Base-by-base conservation (phyloP, 2,113 vertebrate genomes). In the Takifugu flavidus region DNA sequence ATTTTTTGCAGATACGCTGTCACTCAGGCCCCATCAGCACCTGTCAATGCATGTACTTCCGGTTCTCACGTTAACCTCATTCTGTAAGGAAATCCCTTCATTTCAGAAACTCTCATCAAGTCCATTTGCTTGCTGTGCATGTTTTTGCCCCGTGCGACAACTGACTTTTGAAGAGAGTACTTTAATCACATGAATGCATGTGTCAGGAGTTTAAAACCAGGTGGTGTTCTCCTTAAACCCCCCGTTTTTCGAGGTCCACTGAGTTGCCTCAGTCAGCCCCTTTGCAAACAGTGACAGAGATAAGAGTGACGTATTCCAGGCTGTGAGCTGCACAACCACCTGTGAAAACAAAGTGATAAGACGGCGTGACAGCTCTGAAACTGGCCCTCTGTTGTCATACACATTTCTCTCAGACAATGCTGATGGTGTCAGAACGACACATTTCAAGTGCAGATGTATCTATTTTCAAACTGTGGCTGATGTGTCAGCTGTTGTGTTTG, bases 301-400 rank as follows among this genome's bases (percentile, higher is more conserved):
- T 3, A 25, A 49, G 15, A 13, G 14, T 8, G 27, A 25, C 72
- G 60, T 55, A 34, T 70, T 39, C 34, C 49, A 44, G 46, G 31
- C 50, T 49, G 72, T 34, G 25, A 25, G 54, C 45, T 65, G 53
- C 70, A 56, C 65, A 68, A 74, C 20, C 77, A 86, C 75, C 77
- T 87, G 84, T 82, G 61, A 86, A 88, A 82, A 87, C 78, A 86
- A 72, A 64, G 52, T 56, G 55, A 65, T 45, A 62, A 49, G 58
- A 15, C 2, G 5, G 45, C 25, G 15, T n/a, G 47, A 49, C 5
- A 25, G 47, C 6, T 11, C 20, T 49, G 1, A n/a, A 49, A 20
- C n/a, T 10, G 47, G 5, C 20, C 7, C 2, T n/a, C 14, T 15
- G 47, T n/a, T 34, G 28, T 53, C 25, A n/a, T 58, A 49, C 20